A percentile compares a stretch with the other conserved stretches of the same genome.
Conservation (phyloP, 2,888 invertebrate species). For the Anagyrus pseudococci region DNA sequence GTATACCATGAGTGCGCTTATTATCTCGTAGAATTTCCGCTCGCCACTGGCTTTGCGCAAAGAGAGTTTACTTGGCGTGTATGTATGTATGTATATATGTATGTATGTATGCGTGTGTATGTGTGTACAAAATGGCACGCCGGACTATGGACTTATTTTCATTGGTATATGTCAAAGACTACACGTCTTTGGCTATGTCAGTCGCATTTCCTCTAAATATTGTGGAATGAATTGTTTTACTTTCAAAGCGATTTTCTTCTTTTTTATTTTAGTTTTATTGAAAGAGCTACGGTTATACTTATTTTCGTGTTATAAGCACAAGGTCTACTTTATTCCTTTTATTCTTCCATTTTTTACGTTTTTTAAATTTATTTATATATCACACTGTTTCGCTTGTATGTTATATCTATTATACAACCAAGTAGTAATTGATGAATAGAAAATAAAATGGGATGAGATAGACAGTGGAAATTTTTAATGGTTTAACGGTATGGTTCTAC, state of each 20-base stretch:
- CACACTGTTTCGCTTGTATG: too few relatives aligned
- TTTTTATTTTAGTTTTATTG: not conserved
- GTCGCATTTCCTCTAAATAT: not conserved
- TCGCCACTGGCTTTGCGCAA: not conserved
- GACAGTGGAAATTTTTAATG: too few relatives aligned
- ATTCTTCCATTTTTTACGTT: constrained; percentile 3
- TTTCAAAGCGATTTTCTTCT: too few relatives aligned
- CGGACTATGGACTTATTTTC: too few relatives aligned
- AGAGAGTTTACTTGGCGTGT: not conserved
- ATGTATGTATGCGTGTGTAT: too few relatives aligned
- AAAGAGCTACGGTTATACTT: not conserved
- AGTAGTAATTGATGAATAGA: too few relatives aligned
- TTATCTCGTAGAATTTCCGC: not conserved
- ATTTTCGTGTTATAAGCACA: not conserved
- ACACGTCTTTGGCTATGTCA: not conserved
- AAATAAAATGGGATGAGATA: too few relatives aligned
- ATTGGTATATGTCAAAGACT: not conserved
- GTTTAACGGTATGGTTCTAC: too few relatives aligned
- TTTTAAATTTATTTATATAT: not conserved
- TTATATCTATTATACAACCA: too few relatives aligned
- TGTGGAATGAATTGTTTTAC: too few relatives aligned
- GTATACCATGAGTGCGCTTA: too few relatives aligned
- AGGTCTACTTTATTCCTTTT: constrained; percentile 66
- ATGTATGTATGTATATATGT: not conserved
- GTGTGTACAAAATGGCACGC: too few relatives aligned